phyloP scores from a whole-genome alignment of 2,113 vertebrate genomes.

The Tragelaphus imberbis region DNA sequence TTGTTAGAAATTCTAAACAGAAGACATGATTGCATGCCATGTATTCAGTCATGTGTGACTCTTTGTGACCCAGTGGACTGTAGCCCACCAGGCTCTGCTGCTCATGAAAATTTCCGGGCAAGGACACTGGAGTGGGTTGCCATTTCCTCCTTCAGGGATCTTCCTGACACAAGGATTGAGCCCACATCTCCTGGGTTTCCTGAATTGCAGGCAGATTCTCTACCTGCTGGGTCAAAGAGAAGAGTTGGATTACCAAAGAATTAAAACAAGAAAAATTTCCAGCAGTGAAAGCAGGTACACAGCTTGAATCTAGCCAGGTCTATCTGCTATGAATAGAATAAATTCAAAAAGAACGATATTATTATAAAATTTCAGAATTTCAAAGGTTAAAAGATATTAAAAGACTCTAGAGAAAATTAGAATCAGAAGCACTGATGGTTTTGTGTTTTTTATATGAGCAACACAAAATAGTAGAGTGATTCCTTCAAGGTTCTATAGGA shows the following conservation, averaged over 20 bases:
- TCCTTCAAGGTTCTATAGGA: neutral
- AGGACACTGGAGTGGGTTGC: neutral
- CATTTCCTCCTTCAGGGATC: neutral
- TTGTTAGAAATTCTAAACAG: neutral
- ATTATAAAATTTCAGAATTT: neutral
- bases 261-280: neutral
- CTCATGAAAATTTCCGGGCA: neutral
- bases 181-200: neutral
- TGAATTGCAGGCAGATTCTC: neutral
- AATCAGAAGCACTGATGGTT: neutral
- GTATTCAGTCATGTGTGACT: neutral
- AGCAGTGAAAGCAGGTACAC: neutral
- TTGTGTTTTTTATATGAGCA: neutral
- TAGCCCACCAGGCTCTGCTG: neutral
- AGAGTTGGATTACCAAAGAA: neutral
- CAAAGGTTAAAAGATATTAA: neutral
- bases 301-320: neutral
- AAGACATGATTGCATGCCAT: neutral
- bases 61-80: neutral
- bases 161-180: neutral
- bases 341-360: neutral
- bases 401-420: neutral
- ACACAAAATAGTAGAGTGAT: neutral
- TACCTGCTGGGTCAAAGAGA: neutral
- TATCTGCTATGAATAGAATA: neutral